Evolutionary conservation across 2,888 invertebrate genomes (phyloP), one percentile per base, ranked within the genome.

Genomic region (Pheosia gnoma): DNA sequence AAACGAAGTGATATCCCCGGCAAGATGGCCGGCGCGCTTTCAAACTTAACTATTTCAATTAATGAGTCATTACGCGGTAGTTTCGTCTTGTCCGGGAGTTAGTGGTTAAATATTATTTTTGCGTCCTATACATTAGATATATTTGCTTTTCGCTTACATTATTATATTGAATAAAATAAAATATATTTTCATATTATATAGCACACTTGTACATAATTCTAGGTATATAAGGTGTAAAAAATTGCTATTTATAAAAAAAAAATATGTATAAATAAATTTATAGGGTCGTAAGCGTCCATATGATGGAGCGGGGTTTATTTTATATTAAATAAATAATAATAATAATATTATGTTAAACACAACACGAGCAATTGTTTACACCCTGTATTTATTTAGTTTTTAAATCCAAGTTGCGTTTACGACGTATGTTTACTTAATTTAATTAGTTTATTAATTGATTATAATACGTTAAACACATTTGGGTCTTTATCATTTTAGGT

Each of bases 171-270:
- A 54, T 38, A 57, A 58, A 71, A 76, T 76, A 82, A 78, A 80
- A 80, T 68, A 87, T 89, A 88, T 88, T 87, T 88, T 88, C 84
- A 78, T 88, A 57, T 45, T 57, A 87, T 86, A 81, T 79, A 80
- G 75, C 83, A 83, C 79, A 80, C 83, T 79, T 90, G 90, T 90
- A 90, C 83, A 90, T 89, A 90, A 76, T 82, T 75, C 78, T 79
- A 75, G 76, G 71, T 84, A 83, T 84, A 83, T 88, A 85, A 82
- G 88, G 88, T 89, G 88, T 89, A 86, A 86, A 86, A 84, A 85
- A 84, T 86, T 89, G 89, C 86, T 81, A 78, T 71, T 75, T 68
- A 71, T 25, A 25, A 25, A 78, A 72, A 77, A 66, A 38, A 13
- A 13, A 39, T 61, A 74, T 76, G 70, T 74, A 70, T 68, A 74